Evolutionary conservation across 1,140 invertebrate species (phyloP).

Genomic region (Drosophila subobscura): DNA sequence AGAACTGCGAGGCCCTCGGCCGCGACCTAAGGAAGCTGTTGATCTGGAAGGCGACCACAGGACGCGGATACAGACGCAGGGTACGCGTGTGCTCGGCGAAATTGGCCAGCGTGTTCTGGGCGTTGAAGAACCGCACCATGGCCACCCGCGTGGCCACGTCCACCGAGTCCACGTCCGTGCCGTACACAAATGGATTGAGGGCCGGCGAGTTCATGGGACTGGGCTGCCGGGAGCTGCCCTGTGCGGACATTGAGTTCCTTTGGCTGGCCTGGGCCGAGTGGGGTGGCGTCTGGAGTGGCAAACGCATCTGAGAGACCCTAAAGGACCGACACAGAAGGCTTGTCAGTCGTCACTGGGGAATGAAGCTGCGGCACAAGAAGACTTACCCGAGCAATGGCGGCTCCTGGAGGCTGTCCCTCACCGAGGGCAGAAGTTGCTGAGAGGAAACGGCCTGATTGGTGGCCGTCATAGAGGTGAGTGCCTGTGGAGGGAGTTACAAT

Average conservation of each 20-base stretch:
- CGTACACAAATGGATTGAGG: slow-evolving; percentile 96
- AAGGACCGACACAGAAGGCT: not conserved
- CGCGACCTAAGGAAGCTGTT: slow-evolving; percentile 98
- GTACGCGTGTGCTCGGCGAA: slow-evolving; percentile 99
- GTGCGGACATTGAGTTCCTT: slow-evolving; percentile 77
- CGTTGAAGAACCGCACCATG: slow-evolving; percentile 99
- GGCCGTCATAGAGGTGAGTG: slow-evolving; percentile 87
- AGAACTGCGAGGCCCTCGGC: slow-evolving; percentile 93
- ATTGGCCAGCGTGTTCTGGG: slow-evolving; percentile 97
- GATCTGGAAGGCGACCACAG: slow-evolving; percentile 99
- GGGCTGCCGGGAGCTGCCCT: slow-evolving; percentile 73
- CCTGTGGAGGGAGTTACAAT: slow-evolving; percentile 84
- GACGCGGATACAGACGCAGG: slow-evolving; percentile 96
- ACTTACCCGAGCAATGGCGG: slow-evolving; percentile 74
- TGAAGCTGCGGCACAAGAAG: not conserved
- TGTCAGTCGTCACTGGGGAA: not conserved
- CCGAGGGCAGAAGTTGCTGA: slow-evolving; percentile 86
- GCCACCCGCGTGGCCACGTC: slow-evolving; percentile 99
- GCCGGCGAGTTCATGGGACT: slow-evolving; percentile 81
- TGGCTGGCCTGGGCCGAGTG: slow-evolving; percentile 76
- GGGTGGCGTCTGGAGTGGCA: slow-evolving; percentile 70
- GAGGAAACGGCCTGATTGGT: slow-evolving; percentile 85
- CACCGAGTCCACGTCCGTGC: slow-evolving; percentile 98
- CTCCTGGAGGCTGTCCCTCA: slow-evolving; percentile 88
- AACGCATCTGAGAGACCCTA: slow-evolving; percentile 71